Percentiles rank a stretch among this genome's conserved stretches.
Evolutionary conservation across 2,888 invertebrate genomes (phyloP).

Genomic region (Patella depressa): DNA sequence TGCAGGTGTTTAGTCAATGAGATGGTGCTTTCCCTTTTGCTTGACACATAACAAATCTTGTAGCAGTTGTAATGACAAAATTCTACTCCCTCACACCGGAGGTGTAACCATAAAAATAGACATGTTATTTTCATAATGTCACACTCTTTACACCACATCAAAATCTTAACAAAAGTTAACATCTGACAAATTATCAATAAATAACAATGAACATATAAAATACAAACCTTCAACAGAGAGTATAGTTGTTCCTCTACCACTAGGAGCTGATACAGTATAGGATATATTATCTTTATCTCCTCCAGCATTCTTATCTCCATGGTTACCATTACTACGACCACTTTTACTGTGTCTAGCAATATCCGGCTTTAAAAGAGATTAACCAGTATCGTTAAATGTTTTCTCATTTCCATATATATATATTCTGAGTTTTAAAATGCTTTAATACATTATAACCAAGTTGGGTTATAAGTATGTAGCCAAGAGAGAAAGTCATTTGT

Average conservation of each 20-base stretch:
- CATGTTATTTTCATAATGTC: too few relatives aligned
- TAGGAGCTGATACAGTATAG: slow-evolving; percentile 66
- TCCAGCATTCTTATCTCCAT: slow-evolving; percentile 35
- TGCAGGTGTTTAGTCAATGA: too few relatives aligned
- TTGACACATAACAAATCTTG: too few relatives aligned
- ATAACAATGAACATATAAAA: not conserved
- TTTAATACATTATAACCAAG: too few relatives aligned
- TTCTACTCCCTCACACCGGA: slow-evolving; percentile 45
- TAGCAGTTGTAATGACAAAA: slow-evolving; percentile 36
- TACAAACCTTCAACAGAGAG: slow-evolving; percentile 64
- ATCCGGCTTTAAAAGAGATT: slow-evolving; percentile 52
- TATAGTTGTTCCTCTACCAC: slow-evolving; percentile 62
- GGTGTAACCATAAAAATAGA: slow-evolving; percentile 1
- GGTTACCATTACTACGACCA: slow-evolving; percentile 12
- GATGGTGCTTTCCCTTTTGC: too few relatives aligned
- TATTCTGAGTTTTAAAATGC: too few relatives aligned
- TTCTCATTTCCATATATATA: too few relatives aligned
- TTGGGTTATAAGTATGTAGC: too few relatives aligned
- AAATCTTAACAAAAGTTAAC: not conserved
- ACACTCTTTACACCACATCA: not conserved
- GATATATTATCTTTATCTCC: slow-evolving; percentile 62
- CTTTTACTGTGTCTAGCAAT: slow-evolving; percentile 42
- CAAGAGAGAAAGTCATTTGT: too few relatives aligned
- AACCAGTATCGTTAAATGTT: too few relatives aligned
- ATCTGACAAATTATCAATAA: not conserved